Base-by-base conservation (phyloP, 2,113 vertebrate species). In the Ictidomys tridecemlineatus region DNA sequence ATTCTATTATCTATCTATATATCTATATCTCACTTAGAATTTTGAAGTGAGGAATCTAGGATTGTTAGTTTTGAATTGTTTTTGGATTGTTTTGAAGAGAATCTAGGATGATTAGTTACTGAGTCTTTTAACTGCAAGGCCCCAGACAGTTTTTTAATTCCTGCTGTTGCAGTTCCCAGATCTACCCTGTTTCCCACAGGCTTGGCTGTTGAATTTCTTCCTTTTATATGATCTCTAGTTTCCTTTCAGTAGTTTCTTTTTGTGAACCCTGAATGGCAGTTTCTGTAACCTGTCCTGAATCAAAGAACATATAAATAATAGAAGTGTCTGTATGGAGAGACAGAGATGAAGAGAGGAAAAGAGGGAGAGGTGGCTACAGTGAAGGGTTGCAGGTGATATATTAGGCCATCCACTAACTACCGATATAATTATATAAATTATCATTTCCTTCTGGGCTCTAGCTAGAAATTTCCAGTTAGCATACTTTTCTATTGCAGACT, bases 351-450 rank as follows among this genome's bases (percentile, higher is more conserved):
- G 61, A 78, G 24, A 72, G n/a, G 39, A 16, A 73, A 17, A 74
- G 32, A n/a, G 11, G n/a, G 32, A 67, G 12, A 86, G 11, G 14
- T 56, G 1, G 20, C 18, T 63, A 69, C 7, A 83, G 30, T 34
- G 61, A 96, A 63, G 70, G 63, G 90, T 73, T 93, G 90, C 86
- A 93, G 11, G 26, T 69, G 22, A 87, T 45, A 87, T 45, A 74
- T 8, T 73, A 53, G 24, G 83, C 10, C 18, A 82, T 63, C 77
- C 89, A 11, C 24, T 39, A 96, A 70, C 8, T 80, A 77, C 14
- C 85, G 69, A 34, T 56, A 82, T 37, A 85, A 65, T 85, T n/a
- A 72, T 94, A 82, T 4, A 85, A 74, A 91, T 80, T 42, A 74
- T 42, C 79, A 28, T 82, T 67, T 79, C 53, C 4, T 58, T 96